Percentiles rank a stretch among this genome's conserved stretches.
These are phyloP conservation scores for Andrena cerasifolii DNA, from an alignment of 1,140 invertebrate species.

Conservation along the genomic window DNA sequence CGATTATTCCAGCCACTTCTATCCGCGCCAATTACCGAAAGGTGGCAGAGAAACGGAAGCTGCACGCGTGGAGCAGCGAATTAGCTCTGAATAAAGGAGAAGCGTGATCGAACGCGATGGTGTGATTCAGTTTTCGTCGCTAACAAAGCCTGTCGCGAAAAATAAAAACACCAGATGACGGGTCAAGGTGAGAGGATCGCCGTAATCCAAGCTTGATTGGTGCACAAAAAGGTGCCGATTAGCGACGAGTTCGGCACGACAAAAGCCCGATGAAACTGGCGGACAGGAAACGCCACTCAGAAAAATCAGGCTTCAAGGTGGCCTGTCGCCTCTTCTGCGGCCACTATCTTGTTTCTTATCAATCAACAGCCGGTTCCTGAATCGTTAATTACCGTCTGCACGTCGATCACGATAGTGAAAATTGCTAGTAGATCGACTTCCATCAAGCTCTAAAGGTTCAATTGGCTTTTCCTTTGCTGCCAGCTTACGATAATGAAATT, in stretches of 20 bases:
- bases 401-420: not conserved
- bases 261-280: conserved; percentile 70
- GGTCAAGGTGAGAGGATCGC: conserved; percentile 81
- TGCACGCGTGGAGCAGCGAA: too few relatives aligned
- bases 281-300: conserved; percentile 78
- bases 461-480: too few relatives aligned
- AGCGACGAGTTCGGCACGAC: conserved; percentile 71
- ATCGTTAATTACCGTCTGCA: conserved; percentile 22
- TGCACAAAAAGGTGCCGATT: conserved; percentile 80
- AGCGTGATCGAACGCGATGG: not conserved
- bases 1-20: too few relatives aligned
- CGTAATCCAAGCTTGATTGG: conserved; percentile 80
- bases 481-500: too few relatives aligned
- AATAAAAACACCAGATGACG: too few relatives aligned
- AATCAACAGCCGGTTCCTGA: conserved; percentile 21
- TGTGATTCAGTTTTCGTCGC: not conserved
- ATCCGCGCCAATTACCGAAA: too few relatives aligned
- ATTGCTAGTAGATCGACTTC: too few relatives aligned
- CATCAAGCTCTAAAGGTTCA: too few relatives aligned
- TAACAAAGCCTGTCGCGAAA: not conserved
- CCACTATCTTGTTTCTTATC: conserved; percentile 37
- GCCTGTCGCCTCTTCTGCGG: conserved; percentile 27
- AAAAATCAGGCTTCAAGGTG: conserved; percentile 80
- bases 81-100: not conserved
- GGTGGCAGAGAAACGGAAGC: too few relatives aligned